These are phyloP conservation scores for Nysson spinosus DNA, from an alignment of 2,888 invertebrate species.

Conservation along the genomic window DNA sequence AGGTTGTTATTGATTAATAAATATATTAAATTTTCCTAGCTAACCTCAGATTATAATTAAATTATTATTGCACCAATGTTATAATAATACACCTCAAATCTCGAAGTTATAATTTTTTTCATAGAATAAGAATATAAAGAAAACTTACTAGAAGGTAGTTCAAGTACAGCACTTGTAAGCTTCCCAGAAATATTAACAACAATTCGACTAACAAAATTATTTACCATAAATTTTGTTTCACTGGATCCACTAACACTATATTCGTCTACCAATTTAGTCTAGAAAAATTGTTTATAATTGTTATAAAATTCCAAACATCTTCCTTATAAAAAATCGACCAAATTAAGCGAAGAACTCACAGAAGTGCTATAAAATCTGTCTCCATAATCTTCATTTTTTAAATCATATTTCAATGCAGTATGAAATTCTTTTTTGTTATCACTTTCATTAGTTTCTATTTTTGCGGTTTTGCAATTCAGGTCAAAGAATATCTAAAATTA, in stretches of 20 bases:
- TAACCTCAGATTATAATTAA: too few relatives aligned
- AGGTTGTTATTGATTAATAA: background rate
- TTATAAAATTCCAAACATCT: too few relatives aligned
- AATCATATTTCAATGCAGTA: background rate
- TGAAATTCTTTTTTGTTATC: background rate
- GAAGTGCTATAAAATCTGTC: background rate
- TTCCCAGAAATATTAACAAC: slow-evolving; percentile 37
- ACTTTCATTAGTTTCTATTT: slow-evolving; percentile 4
- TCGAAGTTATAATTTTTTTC: background rate
- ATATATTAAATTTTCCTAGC: too few relatives aligned
- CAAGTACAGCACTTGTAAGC: slow-evolving; percentile 40
- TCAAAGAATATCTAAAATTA: slow-evolving; percentile 47
- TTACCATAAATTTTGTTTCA: slow-evolving; percentile 26
- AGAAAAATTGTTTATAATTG: too few relatives aligned
- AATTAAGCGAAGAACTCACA: slow-evolving; percentile 5
- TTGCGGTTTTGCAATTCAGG: slow-evolving; percentile 25
- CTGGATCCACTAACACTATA: slow-evolving; percentile 19
- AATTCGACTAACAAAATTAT: slow-evolving; percentile 13
- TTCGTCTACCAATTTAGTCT: slow-evolving; percentile 22
- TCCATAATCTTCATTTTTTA: background rate
- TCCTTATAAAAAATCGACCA: too few relatives aligned
- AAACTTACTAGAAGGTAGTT: slow-evolving; percentile 57
- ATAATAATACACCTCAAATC: background rate
- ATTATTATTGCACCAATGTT: too few relatives aligned
- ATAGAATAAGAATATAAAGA: background rate